Evolutionary conservation across 2,888 invertebrate species (phyloP).

Genomic region (Andrena bucephala): DNA sequence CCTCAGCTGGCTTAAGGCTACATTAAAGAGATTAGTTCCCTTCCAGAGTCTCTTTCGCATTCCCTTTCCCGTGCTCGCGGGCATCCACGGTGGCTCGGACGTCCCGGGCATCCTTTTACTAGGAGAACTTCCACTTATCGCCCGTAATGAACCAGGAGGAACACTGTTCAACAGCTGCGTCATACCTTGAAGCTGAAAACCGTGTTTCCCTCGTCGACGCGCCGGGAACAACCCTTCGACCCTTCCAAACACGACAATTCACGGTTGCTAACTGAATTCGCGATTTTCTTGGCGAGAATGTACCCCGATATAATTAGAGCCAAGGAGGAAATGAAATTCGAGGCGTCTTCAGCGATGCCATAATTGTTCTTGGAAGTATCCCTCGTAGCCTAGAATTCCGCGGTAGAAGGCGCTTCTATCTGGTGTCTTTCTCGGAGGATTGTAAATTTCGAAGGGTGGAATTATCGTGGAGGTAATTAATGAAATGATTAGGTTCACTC

Average conservation of each 20-base stretch:
- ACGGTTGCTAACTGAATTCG: constrained; percentile 10
- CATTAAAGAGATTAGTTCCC: constrained; percentile 50
- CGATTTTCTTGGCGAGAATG: neutral
- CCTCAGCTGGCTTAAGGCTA: constrained; percentile 45
- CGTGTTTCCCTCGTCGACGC: neutral
- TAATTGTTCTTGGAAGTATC: neutral
- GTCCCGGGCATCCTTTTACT: constrained; percentile 11
- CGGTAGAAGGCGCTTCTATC: neutral
- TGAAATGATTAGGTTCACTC: neutral
- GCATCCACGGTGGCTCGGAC: constrained; percentile 23
- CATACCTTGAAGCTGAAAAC: constrained; percentile 15
- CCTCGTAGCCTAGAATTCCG: neutral
- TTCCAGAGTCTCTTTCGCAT: constrained; percentile 2
- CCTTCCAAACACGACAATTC: neutral
- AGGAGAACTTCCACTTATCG: constrained; percentile 17
- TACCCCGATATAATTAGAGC: neutral
- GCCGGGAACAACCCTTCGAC: neutral
- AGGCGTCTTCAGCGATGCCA: neutral
- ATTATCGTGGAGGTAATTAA: constrained; percentile 22
- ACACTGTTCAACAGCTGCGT: constrained; percentile 15
- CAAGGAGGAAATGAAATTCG: neutral
- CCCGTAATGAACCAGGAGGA: constrained; percentile 27
- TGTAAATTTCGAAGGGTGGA: neutral
- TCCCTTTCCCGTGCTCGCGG: neutral
- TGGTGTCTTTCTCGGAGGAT: neutral